Evolutionary conservation across 2,113 vertebrate species (phyloP).

Genomic region (Rhinopomastus cyanomelas): DNA sequence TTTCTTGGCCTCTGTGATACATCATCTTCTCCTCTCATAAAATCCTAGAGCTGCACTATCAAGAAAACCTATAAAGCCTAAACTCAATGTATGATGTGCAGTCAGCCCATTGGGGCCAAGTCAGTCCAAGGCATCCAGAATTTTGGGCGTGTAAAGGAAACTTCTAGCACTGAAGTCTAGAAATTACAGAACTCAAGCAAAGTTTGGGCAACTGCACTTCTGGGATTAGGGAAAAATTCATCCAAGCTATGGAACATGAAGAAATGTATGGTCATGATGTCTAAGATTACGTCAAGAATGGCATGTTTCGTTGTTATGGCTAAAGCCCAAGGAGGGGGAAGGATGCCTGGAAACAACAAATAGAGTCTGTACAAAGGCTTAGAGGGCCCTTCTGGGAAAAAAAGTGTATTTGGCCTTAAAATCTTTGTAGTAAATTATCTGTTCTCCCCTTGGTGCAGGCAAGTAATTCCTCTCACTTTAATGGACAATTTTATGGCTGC

Average conservation of each 20-base stretch:
- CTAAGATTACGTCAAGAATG: background rate
- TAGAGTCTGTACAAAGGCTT: background rate
- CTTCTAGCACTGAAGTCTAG: background rate
- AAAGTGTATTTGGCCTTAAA: conserved; percentile 44
- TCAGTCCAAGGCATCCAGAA: background rate
- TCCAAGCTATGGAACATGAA: background rate
- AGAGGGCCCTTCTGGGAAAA: background rate
- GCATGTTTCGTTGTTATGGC: background rate
- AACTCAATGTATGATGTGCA: background rate
- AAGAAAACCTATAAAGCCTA: background rate
- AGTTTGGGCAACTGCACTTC: background rate
- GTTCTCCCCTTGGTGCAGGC: conserved; percentile 55
- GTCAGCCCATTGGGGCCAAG: background rate
- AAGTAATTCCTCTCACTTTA: conserved; percentile 71
- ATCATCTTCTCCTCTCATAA: conserved; percentile 20
- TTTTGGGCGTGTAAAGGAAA: background rate
- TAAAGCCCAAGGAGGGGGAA: background rate
- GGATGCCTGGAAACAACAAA: background rate
- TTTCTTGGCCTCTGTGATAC: conserved; percentile 36
- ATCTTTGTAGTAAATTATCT: conserved; percentile 61
- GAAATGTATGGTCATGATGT: background rate
- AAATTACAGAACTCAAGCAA: background rate
- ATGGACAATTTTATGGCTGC: conserved; percentile 73
- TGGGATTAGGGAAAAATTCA: background rate
- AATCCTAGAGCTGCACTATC: background rate